Evolutionary conservation across 2,888 invertebrate genomes (phyloP), one percentile per base, ranked within the genome.

Genomic region (Chloromyia formosa): DNA sequence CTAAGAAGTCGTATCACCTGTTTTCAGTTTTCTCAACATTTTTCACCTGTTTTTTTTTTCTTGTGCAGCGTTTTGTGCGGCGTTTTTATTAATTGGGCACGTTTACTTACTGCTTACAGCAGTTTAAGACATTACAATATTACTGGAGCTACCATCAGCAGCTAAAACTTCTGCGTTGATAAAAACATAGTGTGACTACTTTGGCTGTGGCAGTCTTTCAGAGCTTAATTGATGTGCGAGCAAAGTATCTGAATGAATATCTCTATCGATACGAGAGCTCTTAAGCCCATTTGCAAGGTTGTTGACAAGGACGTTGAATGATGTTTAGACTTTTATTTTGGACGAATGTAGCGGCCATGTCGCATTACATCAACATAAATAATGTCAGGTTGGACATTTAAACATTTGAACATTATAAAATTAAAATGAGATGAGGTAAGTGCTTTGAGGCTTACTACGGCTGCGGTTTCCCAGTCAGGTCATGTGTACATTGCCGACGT

Each of bases 281-380:
- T 64, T 40, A 14, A 64, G 42, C 35, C 40, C 42, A 45, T 49
- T 66, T 16, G 66, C 66, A 66, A 66, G 66, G 66, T 49, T 66
- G 66, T 66, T 66, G 66, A 66, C 66, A 66, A 66, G 66, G 66
- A 66, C 66, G 66, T 66, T 66, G 66, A 45, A 66, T 66, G 66
- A 66, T 66, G 66, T 66, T 66, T 45, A 22, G 66, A 22, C 45
- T 66, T n/a, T 20, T 49, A 66, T 45, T 66, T 66, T 66, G 35
- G 66, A 18, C 22, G 66, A 66, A 66, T 66, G 45, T 49, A 45
- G 66, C 45, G 66, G 45, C 49, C 66, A 45, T 49, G 66, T 66
- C 66, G 49, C 66, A 49, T 66, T 49, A 66, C 66, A 66, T 66
- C 66, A 66, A 49, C 66, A 66, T 66, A 66, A 66, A 66, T 66